These are phyloP conservation scores for Pogonophryne albipinna DNA, from an alignment of 2,797 vertebrate genomes.

Conservation along the genomic window DNA sequence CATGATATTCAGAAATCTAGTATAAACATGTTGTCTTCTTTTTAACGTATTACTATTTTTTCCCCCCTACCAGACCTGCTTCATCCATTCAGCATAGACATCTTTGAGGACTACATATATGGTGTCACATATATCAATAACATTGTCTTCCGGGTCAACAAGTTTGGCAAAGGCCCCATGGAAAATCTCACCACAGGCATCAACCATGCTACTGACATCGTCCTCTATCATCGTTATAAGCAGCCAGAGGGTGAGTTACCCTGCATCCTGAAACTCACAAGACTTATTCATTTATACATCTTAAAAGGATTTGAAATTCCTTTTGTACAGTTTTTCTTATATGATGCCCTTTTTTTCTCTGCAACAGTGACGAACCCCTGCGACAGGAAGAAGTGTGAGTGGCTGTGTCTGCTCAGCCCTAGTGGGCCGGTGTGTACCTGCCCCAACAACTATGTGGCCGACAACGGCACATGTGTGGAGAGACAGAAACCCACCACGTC, in stretches of 20 bases:
- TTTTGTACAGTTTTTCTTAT: neutral
- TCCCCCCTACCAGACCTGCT: conserved; percentile 86
- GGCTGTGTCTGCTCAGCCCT: conserved; percentile 96
- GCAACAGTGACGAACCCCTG: conserved; percentile 92
- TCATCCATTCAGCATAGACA: conserved; percentile 97
- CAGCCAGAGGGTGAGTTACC: conserved; percentile 91
- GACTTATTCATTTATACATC: too few species aligned
- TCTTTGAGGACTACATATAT: conserved; percentile 98
- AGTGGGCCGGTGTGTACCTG: conserved; percentile 96
- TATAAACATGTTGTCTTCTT: neutral
- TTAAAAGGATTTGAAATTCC: too few species aligned
- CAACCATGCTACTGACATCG: conserved; percentile 95
- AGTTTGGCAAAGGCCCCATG: conserved; percentile 92
- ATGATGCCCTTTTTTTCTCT: conserved; percentile 39
- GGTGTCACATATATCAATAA: conserved; percentile 97
- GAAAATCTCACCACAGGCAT: conserved; percentile 94
- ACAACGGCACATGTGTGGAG: conserved; percentile 93
- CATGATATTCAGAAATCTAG: neutral
- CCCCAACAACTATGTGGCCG: conserved; percentile 92
- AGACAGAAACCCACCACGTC: conserved; percentile 86
- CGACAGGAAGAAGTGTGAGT: conserved; percentile 97
- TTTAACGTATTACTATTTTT: neutral
- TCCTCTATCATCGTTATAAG: conserved; percentile 95
- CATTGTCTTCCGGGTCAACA: conserved; percentile 95
- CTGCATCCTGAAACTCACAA: neutral